phyloP scores from a whole-genome alignment of 1,140 invertebrate species.

The Notospermus geniculatus region DNA sequence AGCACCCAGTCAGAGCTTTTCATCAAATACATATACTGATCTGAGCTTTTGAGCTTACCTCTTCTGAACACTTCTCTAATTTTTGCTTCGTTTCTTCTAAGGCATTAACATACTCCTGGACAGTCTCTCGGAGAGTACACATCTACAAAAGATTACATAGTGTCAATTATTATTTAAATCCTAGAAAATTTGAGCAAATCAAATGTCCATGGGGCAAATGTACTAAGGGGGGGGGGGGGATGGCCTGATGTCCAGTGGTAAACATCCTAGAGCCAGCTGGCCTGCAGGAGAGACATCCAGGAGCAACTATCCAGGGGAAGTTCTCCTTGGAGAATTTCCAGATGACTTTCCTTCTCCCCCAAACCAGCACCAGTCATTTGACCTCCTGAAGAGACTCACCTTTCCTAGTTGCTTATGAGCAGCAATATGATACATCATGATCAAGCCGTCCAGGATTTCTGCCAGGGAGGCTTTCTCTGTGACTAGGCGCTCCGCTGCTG shows the following conservation, averaged over 20 bases:
- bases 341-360: too few relatives aligned
- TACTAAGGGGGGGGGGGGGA: too few relatives aligned
- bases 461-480: slow-evolving; percentile 34
- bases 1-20: too few relatives aligned
- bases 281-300: too few relatives aligned
- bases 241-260: too few relatives aligned
- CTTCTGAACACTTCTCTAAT: slow-evolving; percentile 46
- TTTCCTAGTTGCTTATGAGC: slow-evolving; percentile 72
- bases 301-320: too few relatives aligned
- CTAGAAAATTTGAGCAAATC: too few relatives aligned
- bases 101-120: slow-evolving; percentile 62
- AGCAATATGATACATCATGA: slow-evolving; percentile 68
- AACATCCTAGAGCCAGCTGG: too few relatives aligned
- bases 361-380: slow-evolving; percentile 3
- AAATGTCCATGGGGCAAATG: too few relatives aligned
- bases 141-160: slow-evolving; percentile 48
- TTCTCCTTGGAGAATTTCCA: too few relatives aligned
- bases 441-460: slow-evolving; percentile 67
- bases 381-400: slow-evolving; percentile 53
- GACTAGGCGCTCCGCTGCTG: background rate
- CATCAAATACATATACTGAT: too few relatives aligned
- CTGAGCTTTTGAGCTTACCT: slow-evolving; percentile 32
- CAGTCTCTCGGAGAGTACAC: slow-evolving; percentile 60
- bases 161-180: too few relatives aligned
- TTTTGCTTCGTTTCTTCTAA: slow-evolving; percentile 59